A percentile compares a stretch with the other conserved stretches of the same genome.
phyloP scores from a whole-genome alignment of 2,888 invertebrate genomes.

The Drosophila niveifrons region DNA sequence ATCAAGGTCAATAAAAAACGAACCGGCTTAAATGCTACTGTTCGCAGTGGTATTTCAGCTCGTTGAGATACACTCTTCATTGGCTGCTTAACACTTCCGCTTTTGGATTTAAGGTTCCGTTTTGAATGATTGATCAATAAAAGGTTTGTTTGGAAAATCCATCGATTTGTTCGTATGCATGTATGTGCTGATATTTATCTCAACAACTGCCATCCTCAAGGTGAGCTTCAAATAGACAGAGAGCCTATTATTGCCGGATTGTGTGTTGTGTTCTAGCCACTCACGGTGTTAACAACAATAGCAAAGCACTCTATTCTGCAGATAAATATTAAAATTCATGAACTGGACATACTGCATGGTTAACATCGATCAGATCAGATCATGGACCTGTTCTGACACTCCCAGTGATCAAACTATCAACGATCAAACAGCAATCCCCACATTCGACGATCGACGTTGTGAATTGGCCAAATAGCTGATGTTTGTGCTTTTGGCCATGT shows the following conservation, averaged over 20 bases:
- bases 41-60: conserved; percentile 36
- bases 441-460: not conserved
- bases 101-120: conserved; percentile 61
- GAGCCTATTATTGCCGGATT: conserved; percentile 26
- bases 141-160: conserved; percentile 61
- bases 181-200: conserved; percentile 11
- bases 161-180: not conserved
- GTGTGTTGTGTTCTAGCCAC: conserved; percentile 29
- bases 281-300: conserved; percentile 38
- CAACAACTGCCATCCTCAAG: conserved; percentile 58
- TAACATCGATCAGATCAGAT: conserved; percentile 35
- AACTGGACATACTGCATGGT: conserved; percentile 56
- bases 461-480: conserved; percentile 20
- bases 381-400: conserved; percentile 70
- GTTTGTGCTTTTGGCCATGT: conserved; percentile 24
- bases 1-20: conserved; percentile 68
- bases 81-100: conserved; percentile 63
- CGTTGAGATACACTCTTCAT: conserved; percentile 57
- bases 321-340: conserved; percentile 54
- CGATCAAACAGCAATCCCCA: not conserved
- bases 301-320: conserved; percentile 47
- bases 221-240: conserved; percentile 53
- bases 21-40: conserved; percentile 70
- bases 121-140: conserved; percentile 74
- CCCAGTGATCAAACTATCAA: conserved; percentile 40